Percentiles rank a stretch among this genome's conserved stretches.
Evolutionary conservation across 2,888 invertebrate genomes (phyloP).

Genomic region (Apotomis betuletana): DNA sequence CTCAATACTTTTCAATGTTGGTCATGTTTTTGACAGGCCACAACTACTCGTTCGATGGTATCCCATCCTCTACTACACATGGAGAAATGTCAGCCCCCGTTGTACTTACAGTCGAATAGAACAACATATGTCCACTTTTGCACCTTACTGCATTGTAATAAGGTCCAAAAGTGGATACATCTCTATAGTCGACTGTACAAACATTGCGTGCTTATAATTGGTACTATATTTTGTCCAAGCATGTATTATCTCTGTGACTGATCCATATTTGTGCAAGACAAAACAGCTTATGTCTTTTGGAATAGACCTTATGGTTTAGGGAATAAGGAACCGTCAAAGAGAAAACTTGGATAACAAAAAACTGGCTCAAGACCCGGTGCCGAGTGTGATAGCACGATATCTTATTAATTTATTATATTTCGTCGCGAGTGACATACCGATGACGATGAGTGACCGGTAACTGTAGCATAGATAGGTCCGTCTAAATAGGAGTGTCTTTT

Average conservation of each 20-base stretch:
- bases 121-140: too few species aligned
- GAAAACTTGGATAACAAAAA: too few species aligned
- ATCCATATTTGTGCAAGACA: background rate
- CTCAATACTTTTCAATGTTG: too few species aligned
- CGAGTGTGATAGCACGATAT: background rate
- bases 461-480: too few species aligned
- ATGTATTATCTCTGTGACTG: constrained; percentile 1
- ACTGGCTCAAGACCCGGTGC: too few species aligned
- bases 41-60: background rate
- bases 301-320: background rate
- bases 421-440: background rate
- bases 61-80: background rate
- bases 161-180: too few species aligned
- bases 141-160: too few species aligned
- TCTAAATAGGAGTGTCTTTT: too few species aligned
- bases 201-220: constrained; percentile 22
- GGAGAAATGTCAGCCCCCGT: background rate
- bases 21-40: background rate
- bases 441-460: too few species aligned
- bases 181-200: background rate
- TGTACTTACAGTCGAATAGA: too few species aligned
- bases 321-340: background rate
- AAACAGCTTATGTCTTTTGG: background rate
- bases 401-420: background rate
- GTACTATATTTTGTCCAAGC: background rate